Percentiles rank a stretch among this genome's conserved stretches.
Conservation (phyloP, 2,888 invertebrate genomes). For the Amblyjoppa proteus region DNA sequence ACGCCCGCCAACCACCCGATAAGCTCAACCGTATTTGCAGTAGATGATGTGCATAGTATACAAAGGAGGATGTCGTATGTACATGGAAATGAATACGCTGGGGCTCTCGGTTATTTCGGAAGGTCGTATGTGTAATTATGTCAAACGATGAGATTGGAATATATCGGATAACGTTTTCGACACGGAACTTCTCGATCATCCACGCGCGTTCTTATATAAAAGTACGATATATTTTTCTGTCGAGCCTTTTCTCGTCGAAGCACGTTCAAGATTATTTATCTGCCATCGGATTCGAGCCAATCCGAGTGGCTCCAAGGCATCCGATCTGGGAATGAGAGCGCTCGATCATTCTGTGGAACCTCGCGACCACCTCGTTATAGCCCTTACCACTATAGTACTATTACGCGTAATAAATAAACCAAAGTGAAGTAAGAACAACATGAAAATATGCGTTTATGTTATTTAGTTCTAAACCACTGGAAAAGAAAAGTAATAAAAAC, state of each 20-base stretch:
- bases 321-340: constrained; percentile 1
- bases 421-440: constrained; percentile 74
- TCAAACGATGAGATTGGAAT: background rate
- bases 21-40: constrained; percentile 28
- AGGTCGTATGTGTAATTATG: constrained; percentile 1
- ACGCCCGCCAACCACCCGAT: background rate
- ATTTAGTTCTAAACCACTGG: constrained; percentile 83
- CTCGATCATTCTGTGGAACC: constrained; percentile 39
- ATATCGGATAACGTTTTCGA: background rate
- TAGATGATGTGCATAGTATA: constrained; percentile 3
- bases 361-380: constrained; percentile 77
- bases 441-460: constrained; percentile 83
- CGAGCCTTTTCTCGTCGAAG: constrained; percentile 7
- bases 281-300: background rate
- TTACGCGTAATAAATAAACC: constrained; percentile 79
- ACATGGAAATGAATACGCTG: constrained; percentile 9
- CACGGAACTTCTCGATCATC: background rate
- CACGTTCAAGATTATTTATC: background rate
- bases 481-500: constrained; percentile 79
- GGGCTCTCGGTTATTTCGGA: constrained; percentile 28
- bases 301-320: background rate
- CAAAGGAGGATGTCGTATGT: background rate
- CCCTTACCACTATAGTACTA: constrained; percentile 81
- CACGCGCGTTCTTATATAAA: background rate
- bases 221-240: constrained; percentile 3